Percentiles rank a stretch among this genome's conserved stretches.
Evolutionary conservation across 30 jellyfish, hydroid and myxozoan species (phyloP).

Genomic region (Aurelia coerulea): DNA sequence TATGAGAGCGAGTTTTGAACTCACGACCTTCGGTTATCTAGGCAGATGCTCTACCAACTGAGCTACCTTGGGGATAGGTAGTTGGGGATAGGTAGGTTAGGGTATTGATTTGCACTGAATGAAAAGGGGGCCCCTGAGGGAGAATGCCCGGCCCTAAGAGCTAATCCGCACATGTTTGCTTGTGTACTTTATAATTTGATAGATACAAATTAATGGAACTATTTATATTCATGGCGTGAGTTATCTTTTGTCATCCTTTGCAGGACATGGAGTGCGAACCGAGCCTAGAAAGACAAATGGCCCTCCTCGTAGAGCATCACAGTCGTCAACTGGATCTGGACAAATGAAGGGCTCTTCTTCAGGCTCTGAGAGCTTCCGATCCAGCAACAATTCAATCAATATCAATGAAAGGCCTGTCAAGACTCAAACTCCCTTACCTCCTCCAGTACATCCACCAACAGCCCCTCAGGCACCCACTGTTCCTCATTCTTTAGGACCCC

Average conservation of each 20-base stretch:
- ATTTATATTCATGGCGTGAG: too few relatives aligned
- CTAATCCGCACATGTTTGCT: too few relatives aligned
- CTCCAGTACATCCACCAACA: conserved; percentile 81
- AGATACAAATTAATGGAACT: too few relatives aligned
- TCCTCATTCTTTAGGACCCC: conserved; percentile 53
- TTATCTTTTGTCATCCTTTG: neutral
- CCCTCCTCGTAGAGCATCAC: conserved; percentile 69
- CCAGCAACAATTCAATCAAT: conserved; percentile 77
- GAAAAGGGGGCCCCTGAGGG: too few relatives aligned
- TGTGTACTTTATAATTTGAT: too few relatives aligned
- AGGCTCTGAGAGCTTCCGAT: conserved; percentile 71
- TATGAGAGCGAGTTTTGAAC: too few relatives aligned
- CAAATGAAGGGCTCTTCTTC: conserved; percentile 63
- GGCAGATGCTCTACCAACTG: too few relatives aligned
- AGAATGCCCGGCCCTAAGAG: too few relatives aligned
- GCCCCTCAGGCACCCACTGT: conserved; percentile 82
- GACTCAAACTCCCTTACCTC: conserved; percentile 51
- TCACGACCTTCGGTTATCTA: too few relatives aligned
- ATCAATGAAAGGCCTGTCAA: conserved; percentile 58
- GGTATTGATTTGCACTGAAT: too few relatives aligned
- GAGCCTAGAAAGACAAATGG: conserved; percentile 37
- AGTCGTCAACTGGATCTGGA: conserved; percentile 86
- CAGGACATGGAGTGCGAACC: conserved; percentile 95
- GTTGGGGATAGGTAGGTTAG: too few relatives aligned
- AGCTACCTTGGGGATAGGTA: too few relatives aligned